Evolutionary conservation across 2,888 invertebrate genomes (phyloP), one percentile per base, ranked within the genome.

Genomic region (Ochlodes sylvanus): DNA sequence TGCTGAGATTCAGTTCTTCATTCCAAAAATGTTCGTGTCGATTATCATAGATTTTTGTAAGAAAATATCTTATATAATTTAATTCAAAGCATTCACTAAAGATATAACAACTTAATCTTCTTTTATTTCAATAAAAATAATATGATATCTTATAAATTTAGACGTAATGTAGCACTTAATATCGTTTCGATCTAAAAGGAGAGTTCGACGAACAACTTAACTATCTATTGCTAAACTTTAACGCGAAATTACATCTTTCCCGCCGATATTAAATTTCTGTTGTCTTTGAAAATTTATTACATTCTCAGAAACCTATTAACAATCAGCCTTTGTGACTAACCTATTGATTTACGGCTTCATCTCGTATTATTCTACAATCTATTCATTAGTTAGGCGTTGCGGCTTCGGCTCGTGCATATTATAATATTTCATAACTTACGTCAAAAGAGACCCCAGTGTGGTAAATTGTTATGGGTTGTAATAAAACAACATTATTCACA

Each of bases 261-360:
- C 80, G 77, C 75, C 79, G 85, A 89, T 90, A 91, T 91, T 90
- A 91, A 90, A 91, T 90, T 90, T 89, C 88, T 86, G 82, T 88
- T 89, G 88, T 88, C 88, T 86, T 81, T 80, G 80, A 71, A 82
- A 89, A 90, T 89, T 90, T 90, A 90, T 77, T 78, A 75, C 76
- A 76, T 75, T 77, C 76, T 80, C 73, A 81, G 79, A 76, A 79
- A 77, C 81, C 84, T 87, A 86, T 85, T 87, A 87, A 84, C 79
- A 78, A 61, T 34, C 58, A 42, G 42, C 66, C 32, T 66, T 60
- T 54, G 66, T 52, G 41, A 66, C 34, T 60, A 54, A 54, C 66
- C 66, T 60, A 54, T 66, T 66, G 58, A 60, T 60, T 66, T 66
- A 60, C 21, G 58, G 21, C 52, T 42, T 52, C 58, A 50, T 42